These are phyloP conservation scores for Parnassius smintheus DNA, from an alignment of 2,888 invertebrate species.

Conservation along the genomic window DNA sequence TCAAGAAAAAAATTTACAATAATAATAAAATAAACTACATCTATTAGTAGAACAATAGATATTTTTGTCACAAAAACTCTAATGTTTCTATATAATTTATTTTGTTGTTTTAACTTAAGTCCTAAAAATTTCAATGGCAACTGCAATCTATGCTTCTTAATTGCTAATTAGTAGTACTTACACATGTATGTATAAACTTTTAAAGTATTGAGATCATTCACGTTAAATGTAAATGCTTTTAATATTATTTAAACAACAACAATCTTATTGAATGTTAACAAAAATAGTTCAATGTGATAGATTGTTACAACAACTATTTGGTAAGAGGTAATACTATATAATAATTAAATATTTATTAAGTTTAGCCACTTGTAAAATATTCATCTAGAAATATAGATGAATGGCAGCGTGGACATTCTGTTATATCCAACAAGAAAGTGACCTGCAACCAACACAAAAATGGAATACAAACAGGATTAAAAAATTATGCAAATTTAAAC, in stretches of 20 bases:
- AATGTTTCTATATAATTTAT: conserved; percentile 9
- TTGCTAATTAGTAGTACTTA: neutral
- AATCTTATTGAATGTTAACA: too few relatives aligned
- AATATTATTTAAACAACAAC: too few relatives aligned
- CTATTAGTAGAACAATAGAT: conserved; percentile 27
- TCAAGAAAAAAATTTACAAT: neutral
- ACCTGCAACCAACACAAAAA: conserved; percentile 49
- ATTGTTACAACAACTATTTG: too few relatives aligned
- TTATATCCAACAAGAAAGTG: conserved; percentile 71
- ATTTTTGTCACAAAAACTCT: conserved; percentile 27
- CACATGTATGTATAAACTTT: too few relatives aligned
- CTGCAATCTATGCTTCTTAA: conserved; percentile 27
- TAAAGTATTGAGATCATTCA: neutral
- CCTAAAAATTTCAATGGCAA: neutral
- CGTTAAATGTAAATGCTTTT: neutral
- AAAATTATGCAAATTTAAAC: neutral
- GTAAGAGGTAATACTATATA: too few relatives aligned
- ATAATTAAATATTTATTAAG: too few relatives aligned
- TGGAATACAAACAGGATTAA: neutral
- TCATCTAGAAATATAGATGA: conserved; percentile 66
- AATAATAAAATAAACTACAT: conserved; percentile 11
- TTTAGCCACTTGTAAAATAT: conserved; percentile 37
- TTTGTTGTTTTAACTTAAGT: conserved; percentile 2
- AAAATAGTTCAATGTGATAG: too few relatives aligned
- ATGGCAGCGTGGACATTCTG: conserved; percentile 74